phyloP scores from a whole-genome alignment of 2,888 invertebrate genomes.

The Stictocephala bisonia region DNA sequence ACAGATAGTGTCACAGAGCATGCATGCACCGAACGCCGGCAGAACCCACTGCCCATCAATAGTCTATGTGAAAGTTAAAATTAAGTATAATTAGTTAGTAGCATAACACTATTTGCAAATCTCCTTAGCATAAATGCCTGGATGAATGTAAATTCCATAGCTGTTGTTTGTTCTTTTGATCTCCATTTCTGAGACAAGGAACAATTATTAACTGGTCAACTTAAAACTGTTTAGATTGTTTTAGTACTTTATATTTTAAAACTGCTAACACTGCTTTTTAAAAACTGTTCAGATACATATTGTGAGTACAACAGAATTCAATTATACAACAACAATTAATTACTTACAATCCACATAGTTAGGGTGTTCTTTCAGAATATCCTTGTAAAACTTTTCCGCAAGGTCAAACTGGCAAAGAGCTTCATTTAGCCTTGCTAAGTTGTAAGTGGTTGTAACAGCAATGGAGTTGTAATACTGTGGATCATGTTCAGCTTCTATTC shows the following conservation, averaged over 20 bases:
- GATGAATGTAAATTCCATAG: too few relatives aligned
- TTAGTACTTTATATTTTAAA: background rate
- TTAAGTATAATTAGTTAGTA: too few relatives aligned
- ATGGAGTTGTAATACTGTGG: constrained; percentile 96
- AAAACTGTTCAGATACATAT: background rate
- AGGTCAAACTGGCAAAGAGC: constrained; percentile 91
- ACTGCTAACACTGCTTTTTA: background rate
- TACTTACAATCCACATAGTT: constrained; percentile 92
- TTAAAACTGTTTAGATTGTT: background rate
- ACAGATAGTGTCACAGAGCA: too few relatives aligned
- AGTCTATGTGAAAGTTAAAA: too few relatives aligned
- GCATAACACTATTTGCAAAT: too few relatives aligned
- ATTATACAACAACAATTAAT: constrained; percentile 1
- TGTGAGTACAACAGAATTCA: too few relatives aligned
- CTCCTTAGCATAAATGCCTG: too few relatives aligned
- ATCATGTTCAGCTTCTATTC: constrained; percentile 85
- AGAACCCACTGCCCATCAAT: too few relatives aligned
- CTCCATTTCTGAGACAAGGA: background rate
- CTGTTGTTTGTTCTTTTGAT: background rate
- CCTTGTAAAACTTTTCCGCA: constrained; percentile 96
- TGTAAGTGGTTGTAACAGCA: constrained; percentile 96
- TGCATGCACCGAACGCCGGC: too few relatives aligned
- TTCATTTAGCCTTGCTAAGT: constrained; percentile 93
- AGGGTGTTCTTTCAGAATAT: constrained; percentile 96
- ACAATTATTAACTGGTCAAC: background rate